phyloP scores from a whole-genome alignment of 2,797 vertebrate species.

The Leptoclinus maculatus region DNA sequence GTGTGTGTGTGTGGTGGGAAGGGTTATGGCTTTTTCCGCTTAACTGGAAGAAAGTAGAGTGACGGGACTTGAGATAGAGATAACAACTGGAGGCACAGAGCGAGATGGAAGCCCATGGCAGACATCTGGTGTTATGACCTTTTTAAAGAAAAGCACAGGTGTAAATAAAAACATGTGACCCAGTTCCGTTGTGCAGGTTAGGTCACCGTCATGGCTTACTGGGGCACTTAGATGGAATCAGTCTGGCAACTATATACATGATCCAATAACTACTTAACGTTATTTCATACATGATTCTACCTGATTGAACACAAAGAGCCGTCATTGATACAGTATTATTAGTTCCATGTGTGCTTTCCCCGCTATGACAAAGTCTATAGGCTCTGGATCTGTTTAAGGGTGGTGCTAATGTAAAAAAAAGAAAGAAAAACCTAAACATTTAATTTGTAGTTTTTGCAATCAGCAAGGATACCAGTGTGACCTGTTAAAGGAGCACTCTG shows the following conservation, averaged over 20 bases:
- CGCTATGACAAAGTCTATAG: not conserved
- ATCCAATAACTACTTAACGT: not conserved
- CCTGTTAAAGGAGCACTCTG: not conserved
- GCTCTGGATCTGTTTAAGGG: not conserved
- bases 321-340: not conserved
- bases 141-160: slow-evolving; percentile 3
- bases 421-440: not conserved
- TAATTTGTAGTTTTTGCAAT: not conserved
- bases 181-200: not conserved
- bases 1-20: slow-evolving; percentile 11
- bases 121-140: not conserved
- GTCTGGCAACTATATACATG: not conserved
- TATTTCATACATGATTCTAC: too few relatives aligned
- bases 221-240: not conserved
- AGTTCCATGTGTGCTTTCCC: not conserved
- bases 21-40: not conserved
- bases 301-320: not conserved
- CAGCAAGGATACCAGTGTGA: not conserved
- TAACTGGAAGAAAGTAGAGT: slow-evolving; percentile 9
- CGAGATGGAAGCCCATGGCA: not conserved
- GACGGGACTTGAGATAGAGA: not conserved
- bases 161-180: not conserved
- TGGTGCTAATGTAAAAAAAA: not conserved
- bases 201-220: slow-evolving; percentile 2
- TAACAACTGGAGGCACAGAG: not conserved